Conservation (phyloP, 2,888 invertebrate genomes). For the Tachystola acroxantha region DNA sequence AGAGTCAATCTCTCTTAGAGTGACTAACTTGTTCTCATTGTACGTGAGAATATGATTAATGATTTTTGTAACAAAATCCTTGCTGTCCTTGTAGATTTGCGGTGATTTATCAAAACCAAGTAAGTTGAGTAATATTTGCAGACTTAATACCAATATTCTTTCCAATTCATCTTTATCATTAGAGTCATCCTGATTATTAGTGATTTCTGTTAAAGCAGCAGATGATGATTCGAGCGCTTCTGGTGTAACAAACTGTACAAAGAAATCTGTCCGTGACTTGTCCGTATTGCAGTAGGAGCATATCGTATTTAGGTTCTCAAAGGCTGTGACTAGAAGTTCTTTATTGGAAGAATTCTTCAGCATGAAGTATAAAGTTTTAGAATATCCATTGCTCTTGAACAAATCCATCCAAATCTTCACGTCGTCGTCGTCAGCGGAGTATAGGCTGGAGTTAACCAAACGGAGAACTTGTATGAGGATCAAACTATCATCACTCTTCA, state of each 20-base stretch:
- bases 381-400: conserved; percentile 67
- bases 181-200: conserved; percentile 37
- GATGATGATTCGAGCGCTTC: conserved; percentile 49
- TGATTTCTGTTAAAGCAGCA: conserved; percentile 48
- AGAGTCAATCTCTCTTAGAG: conserved; percentile 51
- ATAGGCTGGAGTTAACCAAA: conserved; percentile 78
- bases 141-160: conserved; percentile 48
- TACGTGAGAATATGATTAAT: conserved; percentile 47
- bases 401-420: conserved; percentile 63
- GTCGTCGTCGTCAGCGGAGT: conserved; percentile 53
- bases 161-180: conserved; percentile 51
- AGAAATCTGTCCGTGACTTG: conserved; percentile 41
- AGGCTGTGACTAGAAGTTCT: conserved; percentile 73
- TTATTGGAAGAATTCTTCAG: conserved; percentile 85
- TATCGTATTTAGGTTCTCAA: conserved; percentile 79
- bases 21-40: conserved; percentile 43
- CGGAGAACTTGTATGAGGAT: conserved; percentile 86
- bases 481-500: conserved; percentile 82
- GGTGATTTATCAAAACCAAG: conserved; percentile 53
- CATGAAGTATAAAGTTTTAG: conserved; percentile 82
- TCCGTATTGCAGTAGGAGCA: conserved; percentile 62
- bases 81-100: conserved; percentile 41
- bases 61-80: conserved; percentile 36
- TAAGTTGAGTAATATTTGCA: conserved; percentile 54
- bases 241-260: conserved; percentile 45